Conservation (phyloP, 2,888 invertebrate genomes). For the Tinea pellionella region DNA sequence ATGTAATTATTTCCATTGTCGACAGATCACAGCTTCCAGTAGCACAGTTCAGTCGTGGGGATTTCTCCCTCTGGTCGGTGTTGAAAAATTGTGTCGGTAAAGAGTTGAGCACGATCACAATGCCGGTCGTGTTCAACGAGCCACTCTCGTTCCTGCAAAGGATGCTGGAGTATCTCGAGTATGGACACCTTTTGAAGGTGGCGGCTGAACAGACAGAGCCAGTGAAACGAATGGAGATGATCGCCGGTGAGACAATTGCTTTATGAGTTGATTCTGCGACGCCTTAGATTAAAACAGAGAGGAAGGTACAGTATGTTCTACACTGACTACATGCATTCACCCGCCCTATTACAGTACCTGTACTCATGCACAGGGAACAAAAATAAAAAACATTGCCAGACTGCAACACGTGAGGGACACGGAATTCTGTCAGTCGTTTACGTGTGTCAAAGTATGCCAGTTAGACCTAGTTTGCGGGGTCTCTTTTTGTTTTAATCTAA, state of each 20-base stretch:
- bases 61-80: constrained; percentile 91
- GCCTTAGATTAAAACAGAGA: too few relatives aligned
- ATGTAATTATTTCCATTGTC: not conserved
- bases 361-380: too few relatives aligned
- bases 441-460: too few relatives aligned
- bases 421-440: too few relatives aligned
- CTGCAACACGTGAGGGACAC: too few relatives aligned
- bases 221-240: constrained; percentile 82
- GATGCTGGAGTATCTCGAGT: constrained; percentile 95
- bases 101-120: constrained; percentile 95
- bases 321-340: too few relatives aligned
- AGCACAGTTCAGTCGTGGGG: constrained; percentile 80
- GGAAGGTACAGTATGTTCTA: too few relatives aligned
- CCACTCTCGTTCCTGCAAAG: constrained; percentile 95
- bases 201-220: constrained; percentile 85
- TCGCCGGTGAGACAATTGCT: constrained; percentile 59
- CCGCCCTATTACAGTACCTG: too few relatives aligned
- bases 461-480: too few relatives aligned
- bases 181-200: constrained; percentile 77
- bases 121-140: constrained; percentile 97
- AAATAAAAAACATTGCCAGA: too few relatives aligned
- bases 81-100: constrained; percentile 92
- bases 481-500: too few relatives aligned
- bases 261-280: too few relatives aligned
- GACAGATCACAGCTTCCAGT: constrained; percentile 76